phyloP scores from a whole-genome alignment of 2,888 invertebrate species.

The Apamea anceps region DNA sequence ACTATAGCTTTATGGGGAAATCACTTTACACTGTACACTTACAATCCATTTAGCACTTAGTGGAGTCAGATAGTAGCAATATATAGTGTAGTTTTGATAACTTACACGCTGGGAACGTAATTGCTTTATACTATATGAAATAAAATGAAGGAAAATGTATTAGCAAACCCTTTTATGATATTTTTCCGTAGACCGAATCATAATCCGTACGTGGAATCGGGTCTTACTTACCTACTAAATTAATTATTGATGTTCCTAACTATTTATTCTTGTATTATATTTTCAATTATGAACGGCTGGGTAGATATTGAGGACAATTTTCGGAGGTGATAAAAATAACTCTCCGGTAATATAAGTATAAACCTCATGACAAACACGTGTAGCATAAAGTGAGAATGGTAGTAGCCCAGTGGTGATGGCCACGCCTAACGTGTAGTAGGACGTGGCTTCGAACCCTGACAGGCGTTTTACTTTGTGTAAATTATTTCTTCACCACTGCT shows the following conservation, averaged over 20 bases:
- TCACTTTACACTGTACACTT: constrained; percentile 56
- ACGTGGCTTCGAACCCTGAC: not conserved
- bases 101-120: constrained; percentile 29
- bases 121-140: constrained; percentile 32
- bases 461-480: not conserved
- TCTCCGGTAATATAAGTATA: not conserved
- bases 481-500: not conserved
- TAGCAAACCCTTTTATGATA: constrained; percentile 18
- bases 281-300: not conserved
- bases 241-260: not conserved
- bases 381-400: not conserved
- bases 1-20: constrained; percentile 44
- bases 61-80: constrained; percentile 44
- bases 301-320: not conserved
- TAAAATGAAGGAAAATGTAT: constrained; percentile 24
- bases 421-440: not conserved
- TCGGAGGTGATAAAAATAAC: not conserved
- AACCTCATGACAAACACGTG: not conserved
- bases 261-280: not conserved
- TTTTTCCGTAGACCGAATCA: not conserved
- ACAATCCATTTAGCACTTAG: constrained; percentile 61
- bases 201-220: not conserved
- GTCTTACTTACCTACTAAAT: not conserved
- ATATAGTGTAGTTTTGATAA: constrained; percentile 46
- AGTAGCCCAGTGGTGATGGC: not conserved